Evolutionary conservation across 2,888 invertebrate genomes (phyloP).

Genomic region (Portevinia maculata): DNA sequence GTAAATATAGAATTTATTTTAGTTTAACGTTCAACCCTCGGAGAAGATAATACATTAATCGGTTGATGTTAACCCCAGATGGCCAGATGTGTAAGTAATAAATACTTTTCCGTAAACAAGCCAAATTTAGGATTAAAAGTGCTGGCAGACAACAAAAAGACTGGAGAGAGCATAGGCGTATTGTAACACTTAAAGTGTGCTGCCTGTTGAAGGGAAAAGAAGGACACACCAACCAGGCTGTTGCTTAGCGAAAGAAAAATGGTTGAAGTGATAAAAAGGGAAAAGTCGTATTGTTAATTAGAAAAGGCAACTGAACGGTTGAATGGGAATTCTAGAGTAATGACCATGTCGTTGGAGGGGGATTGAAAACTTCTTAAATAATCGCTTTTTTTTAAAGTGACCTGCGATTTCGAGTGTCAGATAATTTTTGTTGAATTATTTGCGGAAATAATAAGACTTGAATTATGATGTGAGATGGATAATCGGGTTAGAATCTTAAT

Average conservation of each 20-base stretch:
- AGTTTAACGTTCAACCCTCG: background rate
- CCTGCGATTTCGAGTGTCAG: background rate
- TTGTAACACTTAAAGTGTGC: background rate
- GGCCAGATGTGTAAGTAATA: slow-evolving; percentile 11
- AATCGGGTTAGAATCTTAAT: too few relatives aligned
- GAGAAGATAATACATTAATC: slow-evolving; percentile 5
- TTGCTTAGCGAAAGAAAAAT: background rate
- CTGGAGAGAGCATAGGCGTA: background rate
- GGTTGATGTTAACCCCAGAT: background rate
- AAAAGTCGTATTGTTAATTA: background rate
- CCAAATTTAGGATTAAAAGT: background rate
- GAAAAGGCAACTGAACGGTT: background rate
- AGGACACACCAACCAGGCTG: background rate
- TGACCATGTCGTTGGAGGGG: too few relatives aligned
- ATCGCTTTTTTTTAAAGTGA: background rate
- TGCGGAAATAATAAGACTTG: background rate
- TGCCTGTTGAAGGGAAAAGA: background rate
- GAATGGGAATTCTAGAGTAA: background rate
- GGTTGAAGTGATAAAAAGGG: background rate
- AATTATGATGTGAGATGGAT: background rate
- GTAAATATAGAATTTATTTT: slow-evolving; percentile 4
- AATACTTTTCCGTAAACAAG: slow-evolving; percentile 13
- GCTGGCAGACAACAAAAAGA: background rate
- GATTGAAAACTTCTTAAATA: background rate
- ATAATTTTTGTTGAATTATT: background rate